Percentiles rank a stretch among this genome's conserved stretches.
phyloP scores from a whole-genome alignment of 1,140 invertebrate species.

The Camponotus pennsylvanicus region DNA sequence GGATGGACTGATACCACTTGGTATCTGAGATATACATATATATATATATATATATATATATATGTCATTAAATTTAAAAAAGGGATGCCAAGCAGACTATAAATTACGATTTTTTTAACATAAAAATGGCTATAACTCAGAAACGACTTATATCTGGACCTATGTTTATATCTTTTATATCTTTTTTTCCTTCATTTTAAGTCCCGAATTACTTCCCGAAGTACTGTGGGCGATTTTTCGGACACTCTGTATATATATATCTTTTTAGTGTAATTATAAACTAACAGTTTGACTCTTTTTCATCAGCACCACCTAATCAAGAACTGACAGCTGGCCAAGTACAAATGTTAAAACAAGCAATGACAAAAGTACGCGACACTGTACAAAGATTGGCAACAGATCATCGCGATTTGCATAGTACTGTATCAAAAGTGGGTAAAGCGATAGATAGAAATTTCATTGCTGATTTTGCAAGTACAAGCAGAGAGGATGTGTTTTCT shows the following conservation, averaged over 20 bases:
- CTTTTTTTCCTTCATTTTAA: too few relatives aligned
- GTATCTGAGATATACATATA: too few relatives aligned
- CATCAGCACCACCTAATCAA: slow-evolving; percentile 89
- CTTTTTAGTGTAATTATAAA: not conserved
- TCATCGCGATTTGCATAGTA: slow-evolving; percentile 92
- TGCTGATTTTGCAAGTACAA: slow-evolving; percentile 95
- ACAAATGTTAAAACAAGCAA: slow-evolving; percentile 89
- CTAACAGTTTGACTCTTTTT: slow-evolving; percentile 56
- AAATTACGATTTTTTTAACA: too few relatives aligned
- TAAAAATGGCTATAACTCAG: too few relatives aligned
- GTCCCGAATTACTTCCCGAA: too few relatives aligned
- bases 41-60: too few relatives aligned
- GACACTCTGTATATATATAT: not conserved
- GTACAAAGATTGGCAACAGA: slow-evolving; percentile 93
- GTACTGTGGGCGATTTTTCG: too few relatives aligned
- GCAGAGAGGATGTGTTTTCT: slow-evolving; percentile 94
- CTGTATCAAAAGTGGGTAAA: slow-evolving; percentile 98
- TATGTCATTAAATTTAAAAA: too few relatives aligned
- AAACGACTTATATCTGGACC: too few relatives aligned
- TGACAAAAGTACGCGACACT: slow-evolving; percentile 91
- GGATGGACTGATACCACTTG: too few relatives aligned
- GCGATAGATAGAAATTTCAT: slow-evolving; percentile 98
- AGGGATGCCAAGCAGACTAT: too few relatives aligned
- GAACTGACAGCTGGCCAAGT: slow-evolving; percentile 89
- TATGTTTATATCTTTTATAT: too few relatives aligned